Percentiles rank a stretch among this genome's conserved stretches.
phyloP scores from a whole-genome alignment of 2,888 invertebrate species.

The Pharmacophagus antenor region DNA sequence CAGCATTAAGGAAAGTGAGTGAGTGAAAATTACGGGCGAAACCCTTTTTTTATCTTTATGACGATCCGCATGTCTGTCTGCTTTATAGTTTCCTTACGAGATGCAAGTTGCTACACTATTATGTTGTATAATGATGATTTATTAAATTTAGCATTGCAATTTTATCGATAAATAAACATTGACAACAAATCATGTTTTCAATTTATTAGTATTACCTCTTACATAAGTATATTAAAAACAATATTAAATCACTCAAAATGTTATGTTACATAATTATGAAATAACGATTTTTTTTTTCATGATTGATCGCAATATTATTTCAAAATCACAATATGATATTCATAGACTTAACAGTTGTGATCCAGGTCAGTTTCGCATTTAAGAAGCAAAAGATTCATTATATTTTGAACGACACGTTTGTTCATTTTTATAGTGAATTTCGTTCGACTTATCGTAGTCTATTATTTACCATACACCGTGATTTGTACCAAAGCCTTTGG shows the following conservation, averaged over 20 bases:
- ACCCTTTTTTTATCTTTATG: constrained; percentile 10
- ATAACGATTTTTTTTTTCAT: no score
- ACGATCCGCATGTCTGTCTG: constrained; percentile 8
- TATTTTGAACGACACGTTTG: constrained; percentile 10
- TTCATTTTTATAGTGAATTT: constrained; percentile 15
- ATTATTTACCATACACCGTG: constrained; percentile 19
- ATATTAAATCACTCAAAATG: no score
- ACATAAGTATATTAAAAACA: no score
- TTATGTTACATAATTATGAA: no score
- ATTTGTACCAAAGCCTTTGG: constrained; percentile 35
- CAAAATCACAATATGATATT: not conserved
- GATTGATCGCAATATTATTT: no score
- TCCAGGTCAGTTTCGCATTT: constrained; percentile 2
- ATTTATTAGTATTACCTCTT: no score
- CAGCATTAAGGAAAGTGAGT: constrained; percentile 24
- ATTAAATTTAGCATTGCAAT: no score
- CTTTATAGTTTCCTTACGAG: not conserved
- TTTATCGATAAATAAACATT: no score
- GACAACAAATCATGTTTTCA: no score
- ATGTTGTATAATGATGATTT: no score
- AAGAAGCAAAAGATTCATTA: constrained; percentile 10
- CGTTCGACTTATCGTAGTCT: constrained; percentile 14
- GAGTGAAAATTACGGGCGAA: constrained; percentile 10
- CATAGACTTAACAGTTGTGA: not conserved
- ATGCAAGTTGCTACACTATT: no score